Evolutionary conservation across 2,797 vertebrate genomes (phyloP), one percentile per base, ranked within the genome.

Genomic region (Schizopygopsis malacanthus): DNA sequence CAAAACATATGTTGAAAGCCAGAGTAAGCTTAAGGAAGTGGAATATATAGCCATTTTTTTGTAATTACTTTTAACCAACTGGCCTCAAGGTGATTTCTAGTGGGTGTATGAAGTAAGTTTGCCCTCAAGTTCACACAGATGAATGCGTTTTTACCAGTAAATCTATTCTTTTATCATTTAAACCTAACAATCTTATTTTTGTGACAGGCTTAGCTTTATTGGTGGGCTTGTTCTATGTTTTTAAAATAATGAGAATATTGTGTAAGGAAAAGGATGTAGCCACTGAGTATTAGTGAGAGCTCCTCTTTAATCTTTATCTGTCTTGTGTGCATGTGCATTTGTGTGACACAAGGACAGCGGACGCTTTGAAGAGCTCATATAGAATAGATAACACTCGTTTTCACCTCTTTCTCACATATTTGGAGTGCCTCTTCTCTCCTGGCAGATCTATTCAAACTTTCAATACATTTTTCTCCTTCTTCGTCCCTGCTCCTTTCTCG

Each of bases 401-500:
- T 78, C 41, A 79, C 82, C 86, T 89, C 84, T 90, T 89, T 90
- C 86, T 94, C 93, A 94, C 92, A 92, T 92, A 89, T 95, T 95
- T 94, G 92, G 94, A 95, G 94, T 95, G 92, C 90, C 93, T 95
- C 93, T 94, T 95, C 94, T 94, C 93, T 91, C 90, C 90, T 88
- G 84, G 91, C 89, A 89, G 92, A 94, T 95, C 92, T 91, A 93
- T 92, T 95, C 92, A 93, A 91, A 91, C 93, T 95, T 95, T 95
- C 93, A 94, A 93, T 95, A 94, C 88, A 93, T 94, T 93, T 76
- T 70, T 81, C 92, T 92, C 87, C 91, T 93, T 93, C 92, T 92
- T 92, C 91, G 91, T 92, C 92, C 89, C 92, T 94, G 93, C 93
- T 94, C 93, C 94, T 95, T 97, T 97, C 97, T 97, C 96, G 97